A percentile compares a stretch with the other conserved stretches of the same genome.
Evolutionary conservation across 2,797 vertebrate genomes (phyloP).

Genomic region (Sphenodon punctatus): DNA sequence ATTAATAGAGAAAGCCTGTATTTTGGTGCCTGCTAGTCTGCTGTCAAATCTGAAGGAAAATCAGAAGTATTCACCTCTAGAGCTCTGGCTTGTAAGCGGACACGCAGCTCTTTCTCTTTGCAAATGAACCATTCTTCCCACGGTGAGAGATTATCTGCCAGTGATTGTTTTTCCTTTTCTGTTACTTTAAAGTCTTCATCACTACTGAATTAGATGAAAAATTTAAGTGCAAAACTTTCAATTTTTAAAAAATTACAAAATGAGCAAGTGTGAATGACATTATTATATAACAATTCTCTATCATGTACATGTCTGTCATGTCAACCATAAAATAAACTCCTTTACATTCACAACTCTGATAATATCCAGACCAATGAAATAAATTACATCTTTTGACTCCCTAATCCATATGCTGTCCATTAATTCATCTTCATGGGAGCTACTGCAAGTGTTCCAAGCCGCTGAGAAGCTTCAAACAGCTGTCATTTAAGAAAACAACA

Average conservation of each 20-base stretch:
- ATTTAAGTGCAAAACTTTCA: neutral
- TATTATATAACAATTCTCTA: neutral
- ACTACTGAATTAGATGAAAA: slow-evolving; percentile 29
- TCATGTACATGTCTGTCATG: fast-evolving
- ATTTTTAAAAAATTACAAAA: neutral
- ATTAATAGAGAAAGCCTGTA: neutral
- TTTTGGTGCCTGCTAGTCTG: neutral
- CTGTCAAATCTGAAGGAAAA: neutral
- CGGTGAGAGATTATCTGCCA: slow-evolving; percentile 77
- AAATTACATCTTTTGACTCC: neutral
- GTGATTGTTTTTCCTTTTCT: slow-evolving; percentile 30
- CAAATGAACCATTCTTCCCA: slow-evolving; percentile 93
- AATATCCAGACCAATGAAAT: neutral
- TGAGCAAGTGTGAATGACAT: neutral
- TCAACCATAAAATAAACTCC: neutral
- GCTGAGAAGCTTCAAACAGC: neutral
- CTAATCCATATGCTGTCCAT: fast-evolving
- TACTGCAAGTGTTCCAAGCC: neutral
- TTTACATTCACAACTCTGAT: neutral
- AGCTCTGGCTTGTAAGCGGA: slow-evolving; percentile 80
- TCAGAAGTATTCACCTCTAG: slow-evolving; percentile 76
- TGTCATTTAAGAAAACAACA: neutral
- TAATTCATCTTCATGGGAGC: neutral
- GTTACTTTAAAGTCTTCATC: neutral
- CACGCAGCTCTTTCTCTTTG: slow-evolving; percentile 88